These are phyloP conservation scores for Lytechinus pictus DNA, from an alignment of 35 echinoderm and acorn worm species.

Conservation along the genomic window DNA sequence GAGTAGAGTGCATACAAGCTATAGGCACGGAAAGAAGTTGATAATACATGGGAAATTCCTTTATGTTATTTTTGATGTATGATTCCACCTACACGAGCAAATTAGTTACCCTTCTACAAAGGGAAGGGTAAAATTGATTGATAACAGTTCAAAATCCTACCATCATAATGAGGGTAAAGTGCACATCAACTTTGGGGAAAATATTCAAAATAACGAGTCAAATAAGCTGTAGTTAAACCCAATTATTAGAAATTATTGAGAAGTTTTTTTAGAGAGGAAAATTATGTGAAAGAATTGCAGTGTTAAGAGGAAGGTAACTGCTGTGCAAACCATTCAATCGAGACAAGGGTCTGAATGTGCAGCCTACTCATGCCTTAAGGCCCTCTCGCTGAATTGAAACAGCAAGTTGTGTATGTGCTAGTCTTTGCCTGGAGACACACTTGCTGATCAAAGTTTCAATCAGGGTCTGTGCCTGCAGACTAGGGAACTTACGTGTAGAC, in stretches of 20 bases:
- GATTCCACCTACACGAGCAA: constrained; percentile 34
- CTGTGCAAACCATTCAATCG: too few species aligned
- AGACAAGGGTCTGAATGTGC: too few species aligned
- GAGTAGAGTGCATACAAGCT: not conserved
- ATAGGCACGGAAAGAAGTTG: not conserved
- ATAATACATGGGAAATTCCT: not conserved
- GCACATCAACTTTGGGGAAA: not conserved
- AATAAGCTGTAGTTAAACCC: not conserved
- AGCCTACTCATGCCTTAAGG: too few species aligned
- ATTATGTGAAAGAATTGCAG: too few species aligned
- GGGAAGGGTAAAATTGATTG: not conserved
- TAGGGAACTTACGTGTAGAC: too few species aligned
- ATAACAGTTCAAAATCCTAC: not conserved
- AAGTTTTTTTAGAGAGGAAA: too few species aligned
- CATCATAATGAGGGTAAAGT: not conserved
- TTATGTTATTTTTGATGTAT: not conserved
- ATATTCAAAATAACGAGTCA: not conserved
- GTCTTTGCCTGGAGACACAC: too few species aligned
- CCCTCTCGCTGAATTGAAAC: too few species aligned
- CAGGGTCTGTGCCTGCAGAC: too few species aligned
- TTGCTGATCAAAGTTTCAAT: too few species aligned
- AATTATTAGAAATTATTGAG: not conserved
- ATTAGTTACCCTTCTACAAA: not conserved
- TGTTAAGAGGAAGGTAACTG: too few species aligned
- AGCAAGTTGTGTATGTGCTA: too few species aligned